These are phyloP conservation scores for Stegophylla sp. DNA, from an alignment of 2,888 invertebrate species.

Conservation along the genomic window DNA sequence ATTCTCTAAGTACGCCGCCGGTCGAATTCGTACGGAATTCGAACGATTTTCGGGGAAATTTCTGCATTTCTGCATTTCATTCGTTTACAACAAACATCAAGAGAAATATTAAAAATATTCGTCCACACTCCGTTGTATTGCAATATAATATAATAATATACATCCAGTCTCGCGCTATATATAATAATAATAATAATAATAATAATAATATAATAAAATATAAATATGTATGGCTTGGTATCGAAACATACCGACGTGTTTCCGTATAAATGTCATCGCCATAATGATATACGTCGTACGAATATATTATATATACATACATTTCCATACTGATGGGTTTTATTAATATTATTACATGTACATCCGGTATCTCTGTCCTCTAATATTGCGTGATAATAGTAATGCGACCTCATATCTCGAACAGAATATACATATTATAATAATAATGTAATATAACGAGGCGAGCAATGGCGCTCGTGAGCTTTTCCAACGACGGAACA, in stretches of 20 bases:
- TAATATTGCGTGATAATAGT: not conserved
- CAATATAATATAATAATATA: not conserved
- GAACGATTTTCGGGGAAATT: not conserved
- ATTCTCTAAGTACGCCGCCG: too few relatives aligned
- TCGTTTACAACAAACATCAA: not conserved
- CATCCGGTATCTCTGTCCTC: not conserved
- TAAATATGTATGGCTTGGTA: not conserved
- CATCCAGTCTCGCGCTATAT: too few relatives aligned
- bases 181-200: too few relatives aligned
- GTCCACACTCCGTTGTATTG: too few relatives aligned
- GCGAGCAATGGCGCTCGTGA: not conserved
- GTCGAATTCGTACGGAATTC: conserved; percentile 7
- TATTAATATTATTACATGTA: not conserved
- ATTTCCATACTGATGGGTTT: not conserved
- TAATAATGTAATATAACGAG: not conserved
- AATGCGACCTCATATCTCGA: conserved; percentile 10
- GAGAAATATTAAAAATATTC: conserved; percentile 8
- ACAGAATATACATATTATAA: too few relatives aligned
- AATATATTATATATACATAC: not conserved
- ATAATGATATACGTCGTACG: not conserved
- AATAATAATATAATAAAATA: too few relatives aligned
- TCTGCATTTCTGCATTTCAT: not conserved
- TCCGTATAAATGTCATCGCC: not conserved
- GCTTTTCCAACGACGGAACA: not conserved
- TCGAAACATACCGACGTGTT: not conserved